Conservation (phyloP, 1,140 invertebrate genomes). For the Drosophila sturtevanti region DNA sequence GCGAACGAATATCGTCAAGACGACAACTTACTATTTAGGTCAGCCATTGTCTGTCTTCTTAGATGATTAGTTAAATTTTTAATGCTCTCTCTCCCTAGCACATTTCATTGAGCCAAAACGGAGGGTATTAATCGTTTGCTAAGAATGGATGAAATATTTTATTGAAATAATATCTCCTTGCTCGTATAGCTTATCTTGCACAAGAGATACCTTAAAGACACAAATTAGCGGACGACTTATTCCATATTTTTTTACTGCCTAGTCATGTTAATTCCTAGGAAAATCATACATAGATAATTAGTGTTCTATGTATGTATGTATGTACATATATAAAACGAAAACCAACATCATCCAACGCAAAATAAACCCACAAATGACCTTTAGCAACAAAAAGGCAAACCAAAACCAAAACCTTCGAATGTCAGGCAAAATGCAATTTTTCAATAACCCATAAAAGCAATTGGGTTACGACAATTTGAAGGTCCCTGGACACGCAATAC, state of each 20-base stretch:
- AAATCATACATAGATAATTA: neutral
- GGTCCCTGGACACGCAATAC: constrained; percentile 58
- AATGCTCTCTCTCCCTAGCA: no score
- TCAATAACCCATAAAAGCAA: constrained; percentile 45
- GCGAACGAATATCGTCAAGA: neutral
- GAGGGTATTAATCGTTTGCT: no score
- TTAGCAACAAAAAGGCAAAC: constrained; percentile 28
- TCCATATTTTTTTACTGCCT: neutral
- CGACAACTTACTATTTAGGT: neutral
- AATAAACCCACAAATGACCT: constrained; percentile 46
- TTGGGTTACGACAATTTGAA: constrained; percentile 49
- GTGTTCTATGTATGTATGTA: neutral
- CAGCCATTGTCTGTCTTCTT: neutral
- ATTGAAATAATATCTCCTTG: no score
- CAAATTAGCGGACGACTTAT: neutral
- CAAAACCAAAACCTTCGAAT: neutral
- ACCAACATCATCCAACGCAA: neutral
- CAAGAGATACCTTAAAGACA: neutral
- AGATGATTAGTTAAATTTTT: no score
- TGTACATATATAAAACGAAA: neutral
- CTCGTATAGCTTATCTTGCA: neutral
- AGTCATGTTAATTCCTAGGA: neutral
- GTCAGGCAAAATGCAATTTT: constrained; percentile 39
- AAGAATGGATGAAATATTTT: no score
- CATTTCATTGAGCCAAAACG: no score